Base-by-base conservation (phyloP, 2,888 invertebrate genomes). In the Plagodis dolabraria region DNA sequence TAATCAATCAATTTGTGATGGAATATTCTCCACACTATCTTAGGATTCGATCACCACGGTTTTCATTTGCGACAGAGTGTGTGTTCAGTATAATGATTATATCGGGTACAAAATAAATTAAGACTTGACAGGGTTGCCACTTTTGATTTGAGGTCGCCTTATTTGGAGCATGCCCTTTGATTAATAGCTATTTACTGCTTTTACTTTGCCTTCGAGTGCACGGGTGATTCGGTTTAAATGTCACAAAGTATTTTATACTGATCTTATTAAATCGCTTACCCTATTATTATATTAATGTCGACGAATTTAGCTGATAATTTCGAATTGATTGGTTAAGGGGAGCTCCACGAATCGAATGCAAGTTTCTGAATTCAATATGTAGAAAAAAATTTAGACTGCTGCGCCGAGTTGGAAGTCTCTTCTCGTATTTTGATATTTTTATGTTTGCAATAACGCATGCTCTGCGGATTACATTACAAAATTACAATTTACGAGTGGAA, bases 121-220 rank as follows among this genome's bases (percentile, higher is more conserved):
- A 60, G 45, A 52, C 53, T 42, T 57, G 60, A 56, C 60, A 53
- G 56, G 49, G 53, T 46, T 57, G 53, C 49, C 53, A 56, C 35
- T 52, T 51, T 56, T 61, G 60, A 61, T 61, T 53, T 61, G 50
- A 61, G 60, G 60, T 53, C 60, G 56, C 56, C 53, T 43, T 61
- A 57, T 61, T 56, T 61, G 60, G 60, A 61, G 56, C 56, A 57
- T 57, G 60, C 60, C 60, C 60, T 61, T 61, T 61, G 52, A 57
- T 61, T 22, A 53, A 53, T 61, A 61, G 53, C 53, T 53, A 57
- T 61, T 61, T 53, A 61, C 60, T 46, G 56, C 60, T 56, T 57
- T 61, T 61, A 61, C 56, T 61, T 60, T 50, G 47, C 59, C 47
- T 56, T 56, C 60, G 47, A 48, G 45, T 11, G 55, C 35, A 22